phyloP scores from a whole-genome alignment of 2,888 invertebrate genomes.

The Blera fallax region DNA sequence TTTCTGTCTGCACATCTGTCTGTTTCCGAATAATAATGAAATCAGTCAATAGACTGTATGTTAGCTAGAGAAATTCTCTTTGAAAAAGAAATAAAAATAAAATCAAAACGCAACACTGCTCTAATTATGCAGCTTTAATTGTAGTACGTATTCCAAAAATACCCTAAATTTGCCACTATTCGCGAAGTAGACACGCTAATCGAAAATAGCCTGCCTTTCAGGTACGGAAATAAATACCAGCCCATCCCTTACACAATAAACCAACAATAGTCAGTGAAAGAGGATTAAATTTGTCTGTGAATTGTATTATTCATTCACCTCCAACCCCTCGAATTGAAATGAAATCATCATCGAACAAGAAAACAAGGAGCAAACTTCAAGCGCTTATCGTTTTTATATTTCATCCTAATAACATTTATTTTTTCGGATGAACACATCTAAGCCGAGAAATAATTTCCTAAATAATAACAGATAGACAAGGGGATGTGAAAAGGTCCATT shows the following conservation, averaged over 20 bases:
- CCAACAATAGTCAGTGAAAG: not conserved
- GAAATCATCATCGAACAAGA: not conserved
- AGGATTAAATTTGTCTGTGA: slow-evolving; percentile 1
- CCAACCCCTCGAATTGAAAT: not conserved
- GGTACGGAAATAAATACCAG: not conserved
- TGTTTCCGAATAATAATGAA: too few species aligned
- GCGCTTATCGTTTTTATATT: not conserved
- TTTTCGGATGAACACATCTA: slow-evolving; percentile 33
- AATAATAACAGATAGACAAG: not conserved
- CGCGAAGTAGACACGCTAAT: not conserved
- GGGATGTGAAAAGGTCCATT: not conserved
- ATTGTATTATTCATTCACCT: not conserved
- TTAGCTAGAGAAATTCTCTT: too few species aligned
- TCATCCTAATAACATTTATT: not conserved
- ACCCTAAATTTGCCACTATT: not conserved
- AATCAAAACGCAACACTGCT: too few species aligned
- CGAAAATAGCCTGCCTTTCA: not conserved
- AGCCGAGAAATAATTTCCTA: slow-evolving; percentile 27
- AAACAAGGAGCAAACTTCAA: slow-evolving; percentile 1
- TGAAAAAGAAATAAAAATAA: too few species aligned
- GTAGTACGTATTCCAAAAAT: not conserved
- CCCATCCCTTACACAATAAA: not conserved
- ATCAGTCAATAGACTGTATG: too few species aligned
- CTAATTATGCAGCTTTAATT: too few species aligned
- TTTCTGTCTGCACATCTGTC: too few species aligned